These are phyloP conservation scores for Eublepharis macularius DNA, from an alignment of 2,113 vertebrate species.

Conservation along the genomic window DNA sequence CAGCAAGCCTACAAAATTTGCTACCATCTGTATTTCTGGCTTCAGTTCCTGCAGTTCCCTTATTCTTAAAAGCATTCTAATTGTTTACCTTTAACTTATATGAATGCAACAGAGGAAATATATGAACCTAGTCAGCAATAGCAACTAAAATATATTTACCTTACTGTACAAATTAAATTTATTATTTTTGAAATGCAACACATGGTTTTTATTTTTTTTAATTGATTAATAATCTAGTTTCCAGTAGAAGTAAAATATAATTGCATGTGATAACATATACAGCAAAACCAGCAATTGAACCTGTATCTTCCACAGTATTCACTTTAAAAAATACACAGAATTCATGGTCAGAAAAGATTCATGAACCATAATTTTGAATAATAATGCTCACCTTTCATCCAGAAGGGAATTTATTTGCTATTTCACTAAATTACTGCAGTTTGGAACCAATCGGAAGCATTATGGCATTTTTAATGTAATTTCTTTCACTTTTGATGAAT, in stretches of 20 bases:
- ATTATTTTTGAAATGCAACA: background rate
- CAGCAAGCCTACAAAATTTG: too few species aligned
- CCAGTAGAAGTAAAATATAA: slow-evolving; percentile 18
- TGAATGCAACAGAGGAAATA: background rate
- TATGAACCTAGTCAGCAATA: background rate
- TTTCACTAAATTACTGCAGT: slow-evolving; percentile 43
- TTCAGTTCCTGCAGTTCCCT: background rate
- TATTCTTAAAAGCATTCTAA: background rate
- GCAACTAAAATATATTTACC: background rate
- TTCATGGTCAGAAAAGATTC: slow-evolving; percentile 26
- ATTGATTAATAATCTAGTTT: slow-evolving; percentile 60
- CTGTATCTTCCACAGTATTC: slow-evolving; percentile 25
- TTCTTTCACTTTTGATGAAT: slow-evolving; percentile 59
- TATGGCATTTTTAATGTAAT: slow-evolving; percentile 58
- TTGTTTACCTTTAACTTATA: background rate
- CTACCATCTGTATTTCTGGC: background rate
- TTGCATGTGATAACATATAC: slow-evolving; percentile 44
- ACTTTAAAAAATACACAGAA: slow-evolving; percentile 21
- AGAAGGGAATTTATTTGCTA: slow-evolving; percentile 41
- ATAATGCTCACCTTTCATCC: slow-evolving; percentile 21
- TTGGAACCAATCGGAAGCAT: slow-evolving; percentile 48
- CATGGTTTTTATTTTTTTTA: slow-evolving; percentile 58
- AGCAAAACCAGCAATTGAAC: slow-evolving; percentile 52
- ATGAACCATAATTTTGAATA: slow-evolving; percentile 5
- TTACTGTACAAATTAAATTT: background rate